Percentiles rank a stretch among this genome's conserved stretches.
These are phyloP conservation scores for Archegozetes longisetosus DNA, from an alignment of 1,140 invertebrate genomes.

Conservation along the genomic window DNA sequence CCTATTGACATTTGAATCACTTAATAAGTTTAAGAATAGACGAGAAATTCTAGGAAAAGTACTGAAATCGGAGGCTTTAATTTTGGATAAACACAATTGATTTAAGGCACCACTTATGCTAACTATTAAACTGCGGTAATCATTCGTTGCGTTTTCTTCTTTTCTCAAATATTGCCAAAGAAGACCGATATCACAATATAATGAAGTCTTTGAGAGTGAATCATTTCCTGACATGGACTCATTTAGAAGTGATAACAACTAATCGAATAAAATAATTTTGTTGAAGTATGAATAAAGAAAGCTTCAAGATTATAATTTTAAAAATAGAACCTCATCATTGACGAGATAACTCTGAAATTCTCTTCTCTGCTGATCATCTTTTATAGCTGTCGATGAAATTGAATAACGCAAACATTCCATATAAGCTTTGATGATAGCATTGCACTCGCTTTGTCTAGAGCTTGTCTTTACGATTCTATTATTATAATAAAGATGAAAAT, in stretches of 20 bases:
- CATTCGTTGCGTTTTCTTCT: background rate
- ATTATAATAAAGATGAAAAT: no score
- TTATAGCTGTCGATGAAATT: slow-evolving; percentile 11
- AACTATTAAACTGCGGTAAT: background rate
- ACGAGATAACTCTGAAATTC: background rate
- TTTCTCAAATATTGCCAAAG: background rate
- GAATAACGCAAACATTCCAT: slow-evolving; percentile 50
- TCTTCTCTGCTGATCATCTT: background rate
- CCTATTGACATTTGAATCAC: background rate
- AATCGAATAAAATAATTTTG: background rate
- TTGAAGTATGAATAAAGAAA: no score
- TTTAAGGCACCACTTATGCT: background rate
- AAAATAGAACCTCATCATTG: background rate
- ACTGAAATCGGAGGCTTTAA: background rate
- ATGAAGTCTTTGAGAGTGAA: background rate
- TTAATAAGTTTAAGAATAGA: background rate
- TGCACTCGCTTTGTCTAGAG: slow-evolving; percentile 39
- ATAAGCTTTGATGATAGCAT: slow-evolving; percentile 42
- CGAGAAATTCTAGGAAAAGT: background rate
- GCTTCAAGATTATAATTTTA: no score
- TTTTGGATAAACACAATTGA: background rate
- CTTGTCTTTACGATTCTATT: slow-evolving; percentile 27
- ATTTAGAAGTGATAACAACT: background rate
- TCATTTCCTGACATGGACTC: background rate
- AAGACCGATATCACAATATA: background rate